Evolutionary conservation across 2,888 invertebrate genomes (phyloP), one percentile per base, ranked within the genome.

Genomic region (Empis livida): DNA sequence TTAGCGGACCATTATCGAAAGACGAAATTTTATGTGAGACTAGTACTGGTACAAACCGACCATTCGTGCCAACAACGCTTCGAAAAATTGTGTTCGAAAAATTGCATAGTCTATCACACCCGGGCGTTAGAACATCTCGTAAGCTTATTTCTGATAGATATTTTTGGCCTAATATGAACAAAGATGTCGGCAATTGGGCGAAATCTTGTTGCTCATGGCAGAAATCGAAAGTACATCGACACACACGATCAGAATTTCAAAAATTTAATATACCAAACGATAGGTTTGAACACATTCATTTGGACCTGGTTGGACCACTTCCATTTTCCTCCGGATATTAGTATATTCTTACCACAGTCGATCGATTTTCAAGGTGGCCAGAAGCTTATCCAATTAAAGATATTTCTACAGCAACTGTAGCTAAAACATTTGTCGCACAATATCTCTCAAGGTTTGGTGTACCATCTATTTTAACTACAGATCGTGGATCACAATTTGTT

Each of bases 221-320:
- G 14, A 38, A 40, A 10, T 47, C 47, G 2, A 44, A 44, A 35
- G 38, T 48, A 14, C 35, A 48, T 11, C 44, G 40, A 6, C 44
- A 48, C 39, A 48, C 47, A 1, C 40, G 44, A 32, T 35, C 44
- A 32, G 23, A 30, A 32, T 14, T 48, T 35, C 32, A 39, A 11
- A 14, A 37, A 23, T 41, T 47, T 13, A 40, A 43, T 9, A 14
- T 30, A 13, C 40, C 47, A 16, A 30, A 30, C 17, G 35, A 40
- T 20, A 37, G 41, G 32, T 48, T 48, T 42, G 44, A 48, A 16
- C 23, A 46, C 13, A 48, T 65, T 8, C 60, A 63, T 45, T 46
- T 63, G 5, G 62, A 66, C 49, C 48, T 65, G 17, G 56, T 65
- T 2, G 61, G 61, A 23, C 61, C 63, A 6, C 46, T 64, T 16